phyloP scores from a whole-genome alignment of 2,888 invertebrate species.

The Apamea anceps region DNA sequence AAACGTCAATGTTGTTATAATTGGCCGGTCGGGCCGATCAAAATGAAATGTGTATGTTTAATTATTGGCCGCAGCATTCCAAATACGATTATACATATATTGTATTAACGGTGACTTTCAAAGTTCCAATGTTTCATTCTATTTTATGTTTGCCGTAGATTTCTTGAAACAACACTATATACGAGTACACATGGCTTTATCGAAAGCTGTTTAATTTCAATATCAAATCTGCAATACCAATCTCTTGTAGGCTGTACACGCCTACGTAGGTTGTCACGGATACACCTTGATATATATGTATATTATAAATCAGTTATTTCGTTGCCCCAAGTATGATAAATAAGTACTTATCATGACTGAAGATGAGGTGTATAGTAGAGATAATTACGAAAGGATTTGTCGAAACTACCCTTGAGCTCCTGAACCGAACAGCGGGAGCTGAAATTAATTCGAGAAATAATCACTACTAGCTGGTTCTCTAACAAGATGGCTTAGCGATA shows the following conservation, averaged over 20 bases:
- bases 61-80: constrained; percentile 35
- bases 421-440: neutral
- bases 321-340: neutral
- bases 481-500: neutral
- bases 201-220: neutral
- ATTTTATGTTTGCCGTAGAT: constrained; percentile 2
- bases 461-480: neutral
- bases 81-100: constrained; percentile 29
- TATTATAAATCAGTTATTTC: neutral
- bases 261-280: too few relatives aligned
- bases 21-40: constrained; percentile 1
- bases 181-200: neutral
- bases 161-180: neutral
- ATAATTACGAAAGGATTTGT: neutral
- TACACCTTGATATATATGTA: neutral
- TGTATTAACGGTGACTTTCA: constrained; percentile 16
- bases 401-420: neutral
- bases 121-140: neutral
- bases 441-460: neutral
- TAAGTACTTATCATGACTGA: neutral
- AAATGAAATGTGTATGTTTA: constrained; percentile 34
- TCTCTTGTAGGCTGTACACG: neutral
- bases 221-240: neutral
- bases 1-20: constrained; percentile 36
- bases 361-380: neutral